Conservation (phyloP, 37 sponge, comb jelly and placozoan genomes). For the Halichondria panicea region DNA sequence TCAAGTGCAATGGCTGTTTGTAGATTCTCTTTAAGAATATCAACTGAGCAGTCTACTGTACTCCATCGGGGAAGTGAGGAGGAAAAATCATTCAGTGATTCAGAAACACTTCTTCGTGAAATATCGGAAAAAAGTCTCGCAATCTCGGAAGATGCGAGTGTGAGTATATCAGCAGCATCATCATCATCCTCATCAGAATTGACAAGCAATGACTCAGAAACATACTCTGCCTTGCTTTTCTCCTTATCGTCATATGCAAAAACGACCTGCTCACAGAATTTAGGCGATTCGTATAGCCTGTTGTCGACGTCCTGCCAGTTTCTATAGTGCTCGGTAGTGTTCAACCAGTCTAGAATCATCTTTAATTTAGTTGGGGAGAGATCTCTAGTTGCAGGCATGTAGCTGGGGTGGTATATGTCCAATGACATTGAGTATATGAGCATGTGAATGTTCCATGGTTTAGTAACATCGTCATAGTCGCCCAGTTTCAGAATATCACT, state of each 20-base stretch:
- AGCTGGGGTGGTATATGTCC: conserved; percentile 28
- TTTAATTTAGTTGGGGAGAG: not conserved
- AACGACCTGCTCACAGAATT: not conserved
- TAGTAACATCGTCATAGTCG: conserved; percentile 35
- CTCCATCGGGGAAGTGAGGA: not conserved
- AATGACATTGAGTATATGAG: conserved; percentile 16
- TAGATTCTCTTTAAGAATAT: conserved; percentile 12
- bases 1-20: conserved; percentile 43
- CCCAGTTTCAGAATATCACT: conserved; percentile 33
- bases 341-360: conserved; percentile 36
- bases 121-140: not conserved
- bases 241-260: not conserved
- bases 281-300: not conserved
- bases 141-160: not conserved
- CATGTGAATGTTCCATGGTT: not conserved
- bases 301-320: not conserved
- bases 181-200: not conserved
- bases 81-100: not conserved
- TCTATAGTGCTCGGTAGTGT: not conserved
- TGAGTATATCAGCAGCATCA: not conserved
- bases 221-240: not conserved
- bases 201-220: not conserved
- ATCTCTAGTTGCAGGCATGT: conserved; percentile 76
- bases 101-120: not conserved
- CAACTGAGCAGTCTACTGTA: not conserved